Evolutionary conservation across 2,797 vertebrate genomes (phyloP).

Genomic region (Amblyopsis hoosieri): DNA sequence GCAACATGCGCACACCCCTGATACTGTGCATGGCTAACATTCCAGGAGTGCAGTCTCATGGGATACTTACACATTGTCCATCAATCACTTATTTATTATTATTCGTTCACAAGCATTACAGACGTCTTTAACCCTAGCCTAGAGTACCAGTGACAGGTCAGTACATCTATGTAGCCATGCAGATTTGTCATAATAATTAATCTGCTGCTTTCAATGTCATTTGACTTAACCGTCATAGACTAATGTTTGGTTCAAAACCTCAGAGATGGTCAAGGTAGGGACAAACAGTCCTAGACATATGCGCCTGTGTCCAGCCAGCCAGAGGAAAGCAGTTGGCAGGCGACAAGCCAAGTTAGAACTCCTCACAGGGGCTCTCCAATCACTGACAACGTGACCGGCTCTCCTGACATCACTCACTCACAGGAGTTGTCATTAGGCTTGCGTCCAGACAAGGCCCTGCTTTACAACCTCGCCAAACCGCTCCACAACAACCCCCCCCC

Average conservation of each 20-base stretch:
- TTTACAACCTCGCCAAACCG: background rate
- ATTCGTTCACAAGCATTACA: too few relatives aligned
- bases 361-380: constrained; percentile 5
- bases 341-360: background rate
- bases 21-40: constrained; percentile 28
- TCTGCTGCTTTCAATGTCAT: too few relatives aligned
- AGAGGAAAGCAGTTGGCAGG: background rate
- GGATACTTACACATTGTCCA: background rate
- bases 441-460: constrained; percentile 3
- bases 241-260: too few relatives aligned
- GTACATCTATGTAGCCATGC: too few relatives aligned
- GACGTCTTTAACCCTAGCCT: too few relatives aligned
- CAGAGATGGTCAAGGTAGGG: too few relatives aligned
- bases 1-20: constrained; percentile 46
- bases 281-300: background rate
- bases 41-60: constrained; percentile 21
- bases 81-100: background rate
- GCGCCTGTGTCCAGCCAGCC: constrained; percentile 3
- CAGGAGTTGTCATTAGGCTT: constrained; percentile 15
- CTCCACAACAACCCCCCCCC: background rate
- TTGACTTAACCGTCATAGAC: too few relatives aligned
- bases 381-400: constrained; percentile 14
- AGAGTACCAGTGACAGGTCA: too few relatives aligned
- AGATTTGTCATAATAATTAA: too few relatives aligned
- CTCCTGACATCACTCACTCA: constrained; percentile 23